These are phyloP conservation scores for Hippolais icterina DNA, from an alignment of 2,113 vertebrate genomes.

Conservation along the genomic window DNA sequence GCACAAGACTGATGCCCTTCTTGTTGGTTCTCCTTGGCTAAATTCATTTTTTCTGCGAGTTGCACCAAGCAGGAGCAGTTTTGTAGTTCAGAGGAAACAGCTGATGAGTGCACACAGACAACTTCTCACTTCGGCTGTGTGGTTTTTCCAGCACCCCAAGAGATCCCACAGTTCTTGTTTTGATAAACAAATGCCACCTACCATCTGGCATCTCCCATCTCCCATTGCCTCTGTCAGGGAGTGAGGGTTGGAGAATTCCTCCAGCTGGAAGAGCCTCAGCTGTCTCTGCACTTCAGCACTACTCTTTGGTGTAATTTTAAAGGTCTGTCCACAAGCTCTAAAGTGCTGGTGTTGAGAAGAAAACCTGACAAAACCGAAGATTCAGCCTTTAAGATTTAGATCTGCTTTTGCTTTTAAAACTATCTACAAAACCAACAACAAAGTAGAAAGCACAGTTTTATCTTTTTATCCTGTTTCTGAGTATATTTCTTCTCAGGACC, in stretches of 20 bases:
- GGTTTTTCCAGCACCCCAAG: neutral
- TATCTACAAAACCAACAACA: neutral
- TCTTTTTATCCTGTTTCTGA: neutral
- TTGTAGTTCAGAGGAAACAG: neutral
- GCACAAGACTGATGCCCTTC: neutral
- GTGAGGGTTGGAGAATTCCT: neutral
- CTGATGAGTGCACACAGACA: neutral
- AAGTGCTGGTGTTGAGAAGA: neutral
- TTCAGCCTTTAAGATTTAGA: neutral
- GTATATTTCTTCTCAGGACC: neutral
- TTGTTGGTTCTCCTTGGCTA: neutral
- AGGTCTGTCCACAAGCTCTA: neutral
- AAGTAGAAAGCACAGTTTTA: neutral
- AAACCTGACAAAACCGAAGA: neutral
- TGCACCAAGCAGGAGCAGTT: neutral
- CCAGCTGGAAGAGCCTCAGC: constrained; percentile 35
- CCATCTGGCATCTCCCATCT: constrained; percentile 42
- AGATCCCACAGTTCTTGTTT: constrained; percentile 16
- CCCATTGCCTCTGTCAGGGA: constrained; percentile 30
- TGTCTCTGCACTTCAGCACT: neutral
- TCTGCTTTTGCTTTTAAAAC: neutral
- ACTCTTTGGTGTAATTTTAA: neutral
- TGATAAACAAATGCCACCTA: constrained; percentile 52
- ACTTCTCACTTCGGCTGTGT: neutral
- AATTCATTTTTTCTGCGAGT: neutral